phyloP scores from a whole-genome alignment of 2,797 vertebrate species.

The Danio jaintianensis region DNA sequence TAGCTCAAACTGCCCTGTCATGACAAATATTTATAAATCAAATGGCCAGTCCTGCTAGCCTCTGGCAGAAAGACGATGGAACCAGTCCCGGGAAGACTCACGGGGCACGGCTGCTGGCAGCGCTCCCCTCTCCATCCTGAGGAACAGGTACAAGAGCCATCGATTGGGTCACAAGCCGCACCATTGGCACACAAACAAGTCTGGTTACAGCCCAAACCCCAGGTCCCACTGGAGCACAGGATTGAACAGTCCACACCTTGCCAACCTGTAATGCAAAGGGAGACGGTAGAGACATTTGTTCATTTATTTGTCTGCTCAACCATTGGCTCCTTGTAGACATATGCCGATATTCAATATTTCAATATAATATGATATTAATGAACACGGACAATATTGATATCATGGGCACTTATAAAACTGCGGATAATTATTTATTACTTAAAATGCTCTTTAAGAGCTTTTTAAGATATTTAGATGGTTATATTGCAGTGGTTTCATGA shows the following conservation, averaged over 20 bases:
- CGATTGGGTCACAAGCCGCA: conserved; percentile 88
- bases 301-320: not conserved
- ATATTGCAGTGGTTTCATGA: too few relatives aligned
- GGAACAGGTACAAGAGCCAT: conserved; percentile 89
- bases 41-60: conserved; percentile 7
- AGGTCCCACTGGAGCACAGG: conserved; percentile 89
- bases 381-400: too few relatives aligned
- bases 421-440: too few relatives aligned
- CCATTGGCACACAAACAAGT: conserved; percentile 88
- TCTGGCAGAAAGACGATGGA: conserved; percentile 30
- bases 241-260: conserved; percentile 93
- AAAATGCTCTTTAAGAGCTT: too few relatives aligned
- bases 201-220: conserved; percentile 92
- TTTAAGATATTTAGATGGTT: too few relatives aligned
- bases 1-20: conserved; percentile 44
- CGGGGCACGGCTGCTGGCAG: conserved; percentile 89
- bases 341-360: too few relatives aligned
- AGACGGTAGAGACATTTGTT: not conserved
- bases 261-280: conserved; percentile 83
- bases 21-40: conserved; percentile 40
- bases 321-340: conserved; percentile 17
- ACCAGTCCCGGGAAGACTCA: conserved; percentile 72
- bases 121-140: conserved; percentile 91
- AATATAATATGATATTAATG: too few relatives aligned
- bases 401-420: too few relatives aligned